These are phyloP conservation scores for Panthera leo DNA, from an alignment of 2,113 vertebrate species.

Conservation along the genomic window DNA sequence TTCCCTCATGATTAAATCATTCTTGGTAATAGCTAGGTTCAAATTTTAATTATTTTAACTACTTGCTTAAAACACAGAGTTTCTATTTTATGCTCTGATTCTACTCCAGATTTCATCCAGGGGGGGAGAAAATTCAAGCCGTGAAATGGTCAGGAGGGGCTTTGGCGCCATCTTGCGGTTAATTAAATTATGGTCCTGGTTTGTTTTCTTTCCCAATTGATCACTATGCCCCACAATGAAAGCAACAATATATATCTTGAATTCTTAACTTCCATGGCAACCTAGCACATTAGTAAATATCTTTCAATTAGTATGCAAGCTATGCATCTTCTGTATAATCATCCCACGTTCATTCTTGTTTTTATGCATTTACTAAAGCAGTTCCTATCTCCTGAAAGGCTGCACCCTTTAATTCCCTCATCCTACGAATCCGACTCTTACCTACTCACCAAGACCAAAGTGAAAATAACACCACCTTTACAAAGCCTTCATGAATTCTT, in stretches of 20 bases:
- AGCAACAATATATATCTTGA: neutral
- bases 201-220: neutral
- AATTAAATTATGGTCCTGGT: neutral
- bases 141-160: constrained; percentile 37
- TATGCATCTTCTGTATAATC: neutral
- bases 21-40: constrained; percentile 63
- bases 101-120: neutral
- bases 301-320: neutral
- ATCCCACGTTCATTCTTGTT: neutral
- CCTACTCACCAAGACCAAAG: neutral
- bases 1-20: constrained; percentile 51
- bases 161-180: constrained; percentile 85
- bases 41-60: constrained; percentile 69
- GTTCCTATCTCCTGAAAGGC: neutral
- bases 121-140: neutral
- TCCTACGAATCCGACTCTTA: neutral
- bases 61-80: constrained; percentile 47
- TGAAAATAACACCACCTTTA: neutral
- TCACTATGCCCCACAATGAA: neutral
- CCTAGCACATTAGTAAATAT: neutral
- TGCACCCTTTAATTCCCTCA: neutral
- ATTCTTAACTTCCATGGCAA: neutral
- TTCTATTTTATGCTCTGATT: constrained; percentile 48
- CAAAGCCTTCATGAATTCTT: neutral
- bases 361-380: neutral